Evolutionary conservation across 2,113 vertebrate genomes (phyloP), one percentile per base, ranked within the genome.

Genomic region (Mola mola): DNA sequence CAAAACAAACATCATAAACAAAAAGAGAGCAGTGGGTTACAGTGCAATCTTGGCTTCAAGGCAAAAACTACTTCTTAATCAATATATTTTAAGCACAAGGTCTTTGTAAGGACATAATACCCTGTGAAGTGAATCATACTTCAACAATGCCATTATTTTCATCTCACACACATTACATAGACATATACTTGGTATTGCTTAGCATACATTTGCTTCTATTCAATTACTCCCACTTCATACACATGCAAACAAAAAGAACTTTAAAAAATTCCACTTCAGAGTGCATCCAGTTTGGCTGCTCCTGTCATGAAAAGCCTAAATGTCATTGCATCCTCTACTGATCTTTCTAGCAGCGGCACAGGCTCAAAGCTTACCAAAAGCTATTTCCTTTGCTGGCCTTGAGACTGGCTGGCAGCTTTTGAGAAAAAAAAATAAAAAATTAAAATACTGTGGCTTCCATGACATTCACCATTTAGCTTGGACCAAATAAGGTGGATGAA

Each of bases 401-500:
- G 36, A 71, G 34, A 63, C 53, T 57, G 40, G 24, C 47, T 41
- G 33, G 20, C 43, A 67, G 33, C 17, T 59, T 66, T 50, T 13
- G 58, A 60, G 43, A 22, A 49, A 56, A 59, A 49, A 66, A 59
- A 22, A 10, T 8, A 5, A 5, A n/a, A n/a, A n/a, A n/a, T n/a
- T n/a, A n/a, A n/a, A n/a, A n/a, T n/a, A n/a, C n/a, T n/a, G 1
- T 17, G 16, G 51, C 37, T 64, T 66, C 47, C 57, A 36, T 63
- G 66, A 72, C 38, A 72, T 42, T 75, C 58, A 66, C 37, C 36
- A 24, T 29, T 60, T 9, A 65, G 56, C 60, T 58, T 49, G 48
- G 49, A 50, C 57, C 40, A 59, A 61, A 75, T 81, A 42, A 61
- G 41, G 56, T 37, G 36, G 55, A 68, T 26, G 63, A 66, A 63